These are phyloP conservation scores for Turdus rufiventris DNA, from an alignment of 2,113 vertebrate species.

Conservation along the genomic window DNA sequence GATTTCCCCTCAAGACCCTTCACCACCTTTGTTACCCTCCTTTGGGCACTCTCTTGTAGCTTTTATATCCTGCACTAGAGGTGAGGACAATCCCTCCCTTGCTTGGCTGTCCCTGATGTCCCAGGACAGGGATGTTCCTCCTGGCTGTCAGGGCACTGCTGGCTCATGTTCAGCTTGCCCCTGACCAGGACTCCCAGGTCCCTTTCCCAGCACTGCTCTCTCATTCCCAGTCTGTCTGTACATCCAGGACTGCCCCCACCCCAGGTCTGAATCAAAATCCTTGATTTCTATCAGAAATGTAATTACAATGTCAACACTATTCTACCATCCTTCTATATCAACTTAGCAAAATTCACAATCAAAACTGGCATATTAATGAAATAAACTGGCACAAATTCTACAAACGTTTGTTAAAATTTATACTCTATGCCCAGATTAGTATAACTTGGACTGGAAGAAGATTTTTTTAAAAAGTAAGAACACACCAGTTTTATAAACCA, in stretches of 20 bases:
- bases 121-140: not conserved
- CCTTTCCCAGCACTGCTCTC: not conserved
- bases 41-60: too few species aligned
- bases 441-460: not conserved
- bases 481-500: not conserved
- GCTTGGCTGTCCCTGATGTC: fast-evolving
- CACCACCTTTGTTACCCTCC: not conserved
- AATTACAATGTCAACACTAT: not conserved
- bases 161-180: fast-evolving
- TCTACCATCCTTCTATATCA: not conserved
- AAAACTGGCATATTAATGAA: not conserved
- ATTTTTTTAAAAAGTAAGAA: not conserved
- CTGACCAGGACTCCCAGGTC: fast-evolving
- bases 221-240: not conserved
- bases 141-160: not conserved
- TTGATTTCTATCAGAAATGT: not conserved
- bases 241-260: fast-evolving
- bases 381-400: not conserved
- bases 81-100: not conserved
- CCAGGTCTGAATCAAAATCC: not conserved
- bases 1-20: not conserved
- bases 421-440: not conserved
- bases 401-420: not conserved
- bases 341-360: not conserved
- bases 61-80: too few species aligned